Evolutionary conservation across 2,113 vertebrate species (phyloP), one percentile per base, ranked within the genome.

Genomic region (Poicephalus gulielmi): DNA sequence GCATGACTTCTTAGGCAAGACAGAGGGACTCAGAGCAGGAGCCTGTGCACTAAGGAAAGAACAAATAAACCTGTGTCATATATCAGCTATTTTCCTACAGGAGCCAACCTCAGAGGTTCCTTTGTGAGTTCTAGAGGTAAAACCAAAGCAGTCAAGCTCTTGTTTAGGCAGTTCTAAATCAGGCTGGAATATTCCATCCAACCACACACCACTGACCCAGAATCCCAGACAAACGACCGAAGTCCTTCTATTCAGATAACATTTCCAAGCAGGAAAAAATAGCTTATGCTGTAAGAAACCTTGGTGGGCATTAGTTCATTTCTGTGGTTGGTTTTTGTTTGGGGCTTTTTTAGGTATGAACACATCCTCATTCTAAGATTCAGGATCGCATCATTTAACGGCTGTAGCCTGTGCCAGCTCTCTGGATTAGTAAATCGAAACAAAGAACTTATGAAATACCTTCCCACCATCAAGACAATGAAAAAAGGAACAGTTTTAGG

Each of bases 401-500:
- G 39, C 10, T 91, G 35, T 30, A 64, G 46, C 11, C 80, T 39
- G 18, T 94, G 88, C 88, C 85, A 83, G 62, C 35, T 88, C 63
- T 74, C 79, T 71, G 86, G 85, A 93, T 96, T 92, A 93, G 76
- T 50, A 92, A 86, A 83, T 28, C 33, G 60, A 78, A 93, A 81
- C 64, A 83, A 70, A 41, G 75, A 83, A 77, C 86, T 86, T 86
- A 71, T 80, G 91, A 95, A 95, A 88, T 46, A 63, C 64, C 60
- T 95, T 78, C 24, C 83, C 64, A 55, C 30, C 68, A 80, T 74
- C 30, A 86, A 67, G n/a, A 39, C 87, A 74, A 68, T 2, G 31
- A 66, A 37, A 46, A 67, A 60, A 46, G 37, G 52, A 7, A 23
- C 1, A 59, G n/a, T 71, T 92, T 80, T 66, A 80, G 46, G 55